Conservation (phyloP, 1,140 invertebrate species). For the Megalopta genalis region DNA sequence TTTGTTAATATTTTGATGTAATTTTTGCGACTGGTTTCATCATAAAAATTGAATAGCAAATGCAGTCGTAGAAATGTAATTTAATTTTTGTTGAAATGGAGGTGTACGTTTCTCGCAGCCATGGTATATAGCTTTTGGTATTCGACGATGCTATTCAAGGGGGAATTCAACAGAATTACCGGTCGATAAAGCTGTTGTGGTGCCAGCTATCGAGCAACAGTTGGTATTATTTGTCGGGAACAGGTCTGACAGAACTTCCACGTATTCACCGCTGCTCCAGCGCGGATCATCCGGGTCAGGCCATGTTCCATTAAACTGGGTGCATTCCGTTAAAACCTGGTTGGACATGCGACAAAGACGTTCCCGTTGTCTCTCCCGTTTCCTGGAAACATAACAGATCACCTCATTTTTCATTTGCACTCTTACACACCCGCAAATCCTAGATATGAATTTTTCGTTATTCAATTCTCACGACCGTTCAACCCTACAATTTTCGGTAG, state of each 20-base stretch:
- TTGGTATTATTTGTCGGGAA: constrained; percentile 74
- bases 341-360: constrained; percentile 85
- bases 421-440: background rate
- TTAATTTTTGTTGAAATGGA: no score
- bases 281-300: constrained; percentile 72
- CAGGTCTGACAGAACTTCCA: constrained; percentile 73
- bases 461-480: no score
- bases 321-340: constrained; percentile 83
- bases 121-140: no score
- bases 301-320: constrained; percentile 80
- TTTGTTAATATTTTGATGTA: no score
- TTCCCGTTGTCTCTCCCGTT: constrained; percentile 83
- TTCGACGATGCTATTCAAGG: background rate
- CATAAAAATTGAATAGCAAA: no score
- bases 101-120: no score
- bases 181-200: constrained; percentile 66
- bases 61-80: no score
- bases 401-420: background rate
- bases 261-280: constrained; percentile 74
- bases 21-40: no score
- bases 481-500: no score
- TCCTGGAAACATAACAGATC: constrained; percentile 79
- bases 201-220: constrained; percentile 63
- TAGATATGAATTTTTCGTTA: background rate
- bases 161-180: constrained; percentile 62